These are phyloP conservation scores for Adoxophyes honmai DNA, from an alignment of 1,140 invertebrate genomes.

Conservation along the genomic window DNA sequence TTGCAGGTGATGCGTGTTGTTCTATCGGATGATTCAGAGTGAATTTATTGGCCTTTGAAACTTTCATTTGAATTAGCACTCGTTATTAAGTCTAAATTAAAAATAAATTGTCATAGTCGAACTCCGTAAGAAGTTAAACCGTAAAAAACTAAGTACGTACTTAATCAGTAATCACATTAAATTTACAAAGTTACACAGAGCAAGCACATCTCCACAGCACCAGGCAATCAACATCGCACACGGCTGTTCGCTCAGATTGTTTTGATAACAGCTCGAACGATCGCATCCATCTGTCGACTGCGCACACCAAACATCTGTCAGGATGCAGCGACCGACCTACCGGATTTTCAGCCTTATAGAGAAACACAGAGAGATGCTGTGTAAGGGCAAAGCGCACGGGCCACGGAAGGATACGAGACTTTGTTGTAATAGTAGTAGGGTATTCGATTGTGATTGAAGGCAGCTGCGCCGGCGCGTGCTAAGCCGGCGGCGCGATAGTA, in stretches of 20 bases:
- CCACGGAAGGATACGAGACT: not conserved
- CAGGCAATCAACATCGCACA: not conserved
- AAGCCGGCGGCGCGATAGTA: not conserved
- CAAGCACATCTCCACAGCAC: too few relatives aligned
- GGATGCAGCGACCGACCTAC: not conserved
- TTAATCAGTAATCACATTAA: too few relatives aligned
- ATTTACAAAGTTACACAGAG: too few relatives aligned
- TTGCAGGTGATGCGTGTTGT: too few relatives aligned
- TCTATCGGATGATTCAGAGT: too few relatives aligned
- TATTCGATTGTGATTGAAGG: not conserved
- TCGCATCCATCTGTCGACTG: not conserved
- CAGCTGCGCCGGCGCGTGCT: not conserved
- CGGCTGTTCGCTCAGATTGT: not conserved
- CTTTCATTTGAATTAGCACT: too few relatives aligned
- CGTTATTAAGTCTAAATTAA: too few relatives aligned
- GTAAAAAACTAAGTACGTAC: too few relatives aligned
- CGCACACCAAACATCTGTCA: constrained; percentile 4
- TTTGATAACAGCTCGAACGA: not conserved
- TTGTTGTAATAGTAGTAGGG: not conserved
- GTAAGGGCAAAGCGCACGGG: not conserved
- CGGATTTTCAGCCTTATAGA: not conserved
- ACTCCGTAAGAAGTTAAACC: too few relatives aligned
- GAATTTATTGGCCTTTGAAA: too few relatives aligned
- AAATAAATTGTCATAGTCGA: too few relatives aligned
- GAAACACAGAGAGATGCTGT: too few relatives aligned